phyloP scores from a whole-genome alignment of 2,888 invertebrate genomes.

The Drosophila neutralis region DNA sequence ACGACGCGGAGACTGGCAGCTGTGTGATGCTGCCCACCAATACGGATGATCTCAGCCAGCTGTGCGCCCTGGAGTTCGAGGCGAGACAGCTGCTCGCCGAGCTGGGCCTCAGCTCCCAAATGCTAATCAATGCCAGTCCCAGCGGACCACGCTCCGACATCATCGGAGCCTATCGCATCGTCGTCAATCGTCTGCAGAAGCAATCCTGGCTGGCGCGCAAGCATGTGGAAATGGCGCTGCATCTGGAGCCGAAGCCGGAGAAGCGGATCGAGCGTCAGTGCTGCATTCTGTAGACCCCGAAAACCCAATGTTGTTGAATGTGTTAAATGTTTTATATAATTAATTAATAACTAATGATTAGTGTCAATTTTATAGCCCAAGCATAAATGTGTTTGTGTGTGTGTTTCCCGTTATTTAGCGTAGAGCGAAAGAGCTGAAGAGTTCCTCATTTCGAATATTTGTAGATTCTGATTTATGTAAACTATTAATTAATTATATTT shows the following conservation, averaged over 20 bases:
- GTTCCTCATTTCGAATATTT: constrained; percentile 64
- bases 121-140: constrained; percentile 86
- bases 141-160: constrained; percentile 88
- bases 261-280: constrained; percentile 81
- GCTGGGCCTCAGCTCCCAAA: constrained; percentile 87
- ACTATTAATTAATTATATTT: constrained; percentile 63
- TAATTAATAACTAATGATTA: constrained; percentile 23
- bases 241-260: constrained; percentile 82
- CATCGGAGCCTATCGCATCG: constrained; percentile 90
- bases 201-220: constrained; percentile 84
- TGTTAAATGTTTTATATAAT: constrained; percentile 24
- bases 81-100: constrained; percentile 86
- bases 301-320: constrained; percentile 38
- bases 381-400: constrained; percentile 1
- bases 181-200: constrained; percentile 87
- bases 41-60: constrained; percentile 82
- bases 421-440: constrained; percentile 37
- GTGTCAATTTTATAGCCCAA: constrained; percentile 46
- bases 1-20: constrained; percentile 85
- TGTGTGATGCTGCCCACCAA: constrained; percentile 85
- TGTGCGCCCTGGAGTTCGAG: constrained; percentile 85
- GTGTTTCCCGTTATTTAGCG: constrained; percentile 54
- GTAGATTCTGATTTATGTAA: constrained; percentile 54
- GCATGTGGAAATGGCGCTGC: constrained; percentile 83
- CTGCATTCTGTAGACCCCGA: constrained; percentile 78